Conservation (phyloP, 2,888 invertebrate species). For the Hyalella azteca region DNA sequence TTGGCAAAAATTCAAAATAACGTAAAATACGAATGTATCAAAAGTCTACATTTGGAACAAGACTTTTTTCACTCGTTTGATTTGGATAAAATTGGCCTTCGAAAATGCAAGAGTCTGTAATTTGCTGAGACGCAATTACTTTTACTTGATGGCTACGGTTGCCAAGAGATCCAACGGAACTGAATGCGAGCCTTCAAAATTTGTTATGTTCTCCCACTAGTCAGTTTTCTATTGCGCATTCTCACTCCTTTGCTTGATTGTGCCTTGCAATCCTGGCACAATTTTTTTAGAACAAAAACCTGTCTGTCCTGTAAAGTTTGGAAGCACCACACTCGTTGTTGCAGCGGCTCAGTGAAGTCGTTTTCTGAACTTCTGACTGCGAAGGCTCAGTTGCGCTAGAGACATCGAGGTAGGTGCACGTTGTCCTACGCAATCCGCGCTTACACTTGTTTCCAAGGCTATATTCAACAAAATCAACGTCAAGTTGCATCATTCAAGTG, state of each 20-base stretch:
- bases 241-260: background rate
- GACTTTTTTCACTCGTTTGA: too few species aligned
- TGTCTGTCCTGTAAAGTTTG: background rate
- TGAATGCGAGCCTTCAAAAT: background rate
- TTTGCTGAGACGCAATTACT: background rate
- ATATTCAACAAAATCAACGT: background rate
- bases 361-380: background rate
- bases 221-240: background rate
- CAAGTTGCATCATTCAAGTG: background rate
- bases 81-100: too few species aligned
- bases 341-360: background rate
- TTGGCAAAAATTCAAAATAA: too few species aligned
- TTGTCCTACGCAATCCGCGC: background rate
- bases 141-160: background rate
- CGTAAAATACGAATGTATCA: too few species aligned
- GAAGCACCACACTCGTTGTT: background rate
- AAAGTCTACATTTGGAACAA: too few species aligned
- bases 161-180: background rate
- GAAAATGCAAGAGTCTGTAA: background rate
- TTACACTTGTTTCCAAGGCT: background rate
- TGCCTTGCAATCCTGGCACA: background rate
- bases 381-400: conserved; percentile 15
- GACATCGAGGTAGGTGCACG: background rate
- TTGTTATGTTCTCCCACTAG: background rate
- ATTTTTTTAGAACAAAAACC: background rate